Evolutionary conservation across 2,888 invertebrate genomes (phyloP).

Genomic region (Teleiodes luculella): DNA sequence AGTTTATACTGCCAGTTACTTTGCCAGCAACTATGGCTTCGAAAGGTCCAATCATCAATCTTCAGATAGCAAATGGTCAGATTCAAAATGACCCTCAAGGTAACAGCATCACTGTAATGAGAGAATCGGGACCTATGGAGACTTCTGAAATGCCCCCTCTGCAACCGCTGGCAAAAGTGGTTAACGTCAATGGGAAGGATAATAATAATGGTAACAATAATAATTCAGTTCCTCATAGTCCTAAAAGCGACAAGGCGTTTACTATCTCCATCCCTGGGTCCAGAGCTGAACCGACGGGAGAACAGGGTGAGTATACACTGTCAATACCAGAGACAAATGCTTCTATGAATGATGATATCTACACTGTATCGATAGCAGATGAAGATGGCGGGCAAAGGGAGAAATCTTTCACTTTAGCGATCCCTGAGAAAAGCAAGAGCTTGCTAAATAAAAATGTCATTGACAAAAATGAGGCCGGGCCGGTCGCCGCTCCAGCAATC

Average conservation of each 20-base stretch:
- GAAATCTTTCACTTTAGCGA: conserved; percentile 65
- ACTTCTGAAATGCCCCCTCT: conserved; percentile 60
- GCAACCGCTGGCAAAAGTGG: conserved; percentile 59
- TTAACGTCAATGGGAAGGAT: conserved; percentile 58
- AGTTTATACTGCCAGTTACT: conserved; percentile 73
- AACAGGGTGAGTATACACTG: conserved; percentile 70
- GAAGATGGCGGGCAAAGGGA: conserved; percentile 64
- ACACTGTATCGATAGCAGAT: conserved; percentile 74
- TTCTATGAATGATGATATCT: conserved; percentile 74
- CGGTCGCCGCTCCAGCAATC: conserved; percentile 68
- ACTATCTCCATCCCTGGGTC: conserved; percentile 67
- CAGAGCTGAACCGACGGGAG: conserved; percentile 71
- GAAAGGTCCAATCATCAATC: conserved; percentile 81
- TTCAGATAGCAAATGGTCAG: conserved; percentile 83
- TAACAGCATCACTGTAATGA: conserved; percentile 78
- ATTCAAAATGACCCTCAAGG: conserved; percentile 80
- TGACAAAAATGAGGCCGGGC: conserved; percentile 52
- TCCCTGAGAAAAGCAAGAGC: conserved; percentile 71
- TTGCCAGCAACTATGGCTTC: conserved; percentile 76
- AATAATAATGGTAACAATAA: conserved; percentile 22
- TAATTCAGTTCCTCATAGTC: conserved; percentile 39
- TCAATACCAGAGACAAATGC: conserved; percentile 75
- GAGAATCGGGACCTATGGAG: conserved; percentile 57
- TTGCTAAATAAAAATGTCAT: conserved; percentile 59
- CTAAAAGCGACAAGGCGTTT: conserved; percentile 59